Evolutionary conservation across 2,888 invertebrate species (phyloP), one percentile per base, ranked within the genome.

Genomic region (Conchocele bisecta): DNA sequence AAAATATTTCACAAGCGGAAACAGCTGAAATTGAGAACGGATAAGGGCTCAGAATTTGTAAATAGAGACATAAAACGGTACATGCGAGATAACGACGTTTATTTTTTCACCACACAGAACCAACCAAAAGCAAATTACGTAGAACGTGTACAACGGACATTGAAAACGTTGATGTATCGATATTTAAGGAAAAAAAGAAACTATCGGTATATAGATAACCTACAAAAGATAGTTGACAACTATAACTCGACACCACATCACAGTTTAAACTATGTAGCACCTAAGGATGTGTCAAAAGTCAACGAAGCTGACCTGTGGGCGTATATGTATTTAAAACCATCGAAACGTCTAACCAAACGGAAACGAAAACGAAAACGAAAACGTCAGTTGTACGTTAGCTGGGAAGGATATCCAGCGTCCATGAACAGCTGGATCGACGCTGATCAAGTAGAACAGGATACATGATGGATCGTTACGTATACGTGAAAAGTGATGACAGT

Each of bases 221-320:
- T 70, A 59, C 54, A 69, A 35, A 60, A 63, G 31, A 48, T 64
- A 11, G 66, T 67, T 2, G 26, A 50, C 9, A 76, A 53, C 46
- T 75, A 69, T 48, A 68, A 78, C 26, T 28, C 51, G n/a, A 66
- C 64, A 22, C 72, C 75, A 1, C 78, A 75, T 24, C 39, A 59
- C 37, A 67, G 67, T 33, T 59, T 75, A 28, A 50, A 65, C 26
- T 31, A 61, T 28, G 42, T 61, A 35, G 54, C 77, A n/a, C 77
- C 77, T 13, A 64, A 59, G 50, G 58, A 72, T 39, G 71, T 65
- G 0, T 65, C 51, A 29, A 56, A 53, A 61, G 5, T 37, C 2
- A 74, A 74, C 24, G 65, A 71, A 41, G 68, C 71, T 3, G 68
- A 70, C 29, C 3, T 75, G n/a, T 77, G 63, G 63, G 53, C 63